Evolutionary conservation across 2,113 vertebrate genomes (phyloP).

Genomic region (Eubucco bourcierii): DNA sequence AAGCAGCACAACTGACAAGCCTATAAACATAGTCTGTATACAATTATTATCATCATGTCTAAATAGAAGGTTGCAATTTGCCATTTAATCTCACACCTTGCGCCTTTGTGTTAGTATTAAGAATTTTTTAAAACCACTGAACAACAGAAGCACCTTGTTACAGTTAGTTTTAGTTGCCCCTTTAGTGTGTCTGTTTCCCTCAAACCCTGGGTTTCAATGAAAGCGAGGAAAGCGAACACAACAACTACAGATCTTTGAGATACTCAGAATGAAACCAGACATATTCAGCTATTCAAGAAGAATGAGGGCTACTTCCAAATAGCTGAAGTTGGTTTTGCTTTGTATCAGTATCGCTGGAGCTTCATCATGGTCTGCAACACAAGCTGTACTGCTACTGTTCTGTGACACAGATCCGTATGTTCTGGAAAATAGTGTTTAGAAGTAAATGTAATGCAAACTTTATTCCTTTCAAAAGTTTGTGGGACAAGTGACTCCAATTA

Average conservation of each 20-base stretch:
- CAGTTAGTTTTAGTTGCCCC: neutral
- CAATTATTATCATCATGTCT: neutral
- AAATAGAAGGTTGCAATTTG: neutral
- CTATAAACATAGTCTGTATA: neutral
- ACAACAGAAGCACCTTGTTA: neutral
- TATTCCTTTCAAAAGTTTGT: neutral
- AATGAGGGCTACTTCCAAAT: neutral
- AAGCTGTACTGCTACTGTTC: neutral
- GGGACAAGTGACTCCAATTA: neutral
- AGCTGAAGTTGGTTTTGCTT: neutral
- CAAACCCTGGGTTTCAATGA: neutral
- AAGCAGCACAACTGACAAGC: neutral
- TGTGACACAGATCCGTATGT: neutral
- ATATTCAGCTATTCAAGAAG: neutral
- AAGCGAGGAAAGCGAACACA: rapidly evolving
- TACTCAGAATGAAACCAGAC: neutral
- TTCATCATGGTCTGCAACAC: neutral
- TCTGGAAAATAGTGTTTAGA: neutral
- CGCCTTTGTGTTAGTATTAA: neutral
- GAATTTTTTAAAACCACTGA: neutral
- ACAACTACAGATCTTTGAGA: neutral
- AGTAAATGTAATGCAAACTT: neutral
- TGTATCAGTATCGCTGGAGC: neutral
- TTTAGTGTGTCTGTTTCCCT: neutral
- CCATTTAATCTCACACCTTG: neutral